Conservation (phyloP, 1,140 invertebrate species). For the Heliconius eleuchia region DNA sequence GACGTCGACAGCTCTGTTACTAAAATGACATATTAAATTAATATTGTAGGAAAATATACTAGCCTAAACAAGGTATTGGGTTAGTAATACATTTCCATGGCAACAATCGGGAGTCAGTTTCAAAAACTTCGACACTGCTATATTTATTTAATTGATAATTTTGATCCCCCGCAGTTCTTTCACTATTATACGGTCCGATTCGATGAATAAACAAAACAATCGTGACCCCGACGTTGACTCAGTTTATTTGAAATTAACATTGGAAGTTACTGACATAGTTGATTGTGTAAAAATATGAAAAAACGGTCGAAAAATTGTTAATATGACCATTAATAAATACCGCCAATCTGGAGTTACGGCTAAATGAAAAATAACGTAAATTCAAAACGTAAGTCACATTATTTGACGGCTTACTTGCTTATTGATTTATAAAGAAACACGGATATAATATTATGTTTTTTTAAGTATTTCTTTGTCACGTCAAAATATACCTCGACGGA, state of each 20-base stretch:
- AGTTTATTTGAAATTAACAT: neutral
- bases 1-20: neutral
- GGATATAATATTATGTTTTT: neutral
- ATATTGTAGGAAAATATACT: neutral
- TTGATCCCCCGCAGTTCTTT: neutral
- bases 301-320: neutral
- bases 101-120: neutral
- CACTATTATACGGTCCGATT: neutral
- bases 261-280: neutral
- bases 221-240: neutral
- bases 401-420: neutral
- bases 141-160: neutral
- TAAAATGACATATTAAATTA: neutral
- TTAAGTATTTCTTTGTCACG: neutral
- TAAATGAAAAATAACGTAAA: neutral
- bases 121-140: neutral
- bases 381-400: neutral
- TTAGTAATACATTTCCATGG: constrained; percentile 1
- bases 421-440: neutral
- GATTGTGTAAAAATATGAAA: too few relatives aligned
- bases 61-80: neutral
- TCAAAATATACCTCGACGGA: neutral
- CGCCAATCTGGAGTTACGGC: too few relatives aligned
- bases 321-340: neutral
- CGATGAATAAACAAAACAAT: neutral